Percentiles rank a stretch among this genome's conserved stretches.
Conservation (phyloP, 2,797 vertebrate species). For the Clarias laeviceps region DNA sequence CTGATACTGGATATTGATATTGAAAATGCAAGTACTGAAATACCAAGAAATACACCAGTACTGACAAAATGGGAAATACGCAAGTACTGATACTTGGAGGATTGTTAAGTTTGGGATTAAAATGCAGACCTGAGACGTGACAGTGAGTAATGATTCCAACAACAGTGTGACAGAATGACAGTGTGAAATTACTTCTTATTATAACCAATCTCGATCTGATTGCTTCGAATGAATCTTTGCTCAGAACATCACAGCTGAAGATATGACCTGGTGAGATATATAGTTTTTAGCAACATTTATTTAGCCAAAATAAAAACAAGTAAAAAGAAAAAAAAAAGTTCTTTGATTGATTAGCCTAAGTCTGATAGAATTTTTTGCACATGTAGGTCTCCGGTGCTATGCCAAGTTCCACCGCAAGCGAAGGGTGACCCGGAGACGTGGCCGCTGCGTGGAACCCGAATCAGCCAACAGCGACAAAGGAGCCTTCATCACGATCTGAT, state of each 20-base stretch:
- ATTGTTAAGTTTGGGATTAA: background rate
- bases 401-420: constrained; percentile 97
- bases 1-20: too few relatives aligned
- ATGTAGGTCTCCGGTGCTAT: constrained; percentile 89
- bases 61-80: too few relatives aligned
- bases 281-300: background rate
- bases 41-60: too few relatives aligned
- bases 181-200: background rate
- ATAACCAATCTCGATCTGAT: background rate
- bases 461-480: constrained; percentile 85
- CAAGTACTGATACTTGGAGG: background rate
- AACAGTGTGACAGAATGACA: background rate
- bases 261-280: background rate
- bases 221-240: background rate
- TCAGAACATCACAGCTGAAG: background rate
- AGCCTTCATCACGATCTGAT: constrained; percentile 89
- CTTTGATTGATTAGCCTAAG: background rate
- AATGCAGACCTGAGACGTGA: background rate
- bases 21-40: background rate
- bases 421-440: constrained; percentile 88
- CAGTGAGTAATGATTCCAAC: background rate
- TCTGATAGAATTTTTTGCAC: background rate
- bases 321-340: background rate
- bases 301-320: background rate
- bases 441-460: constrained; percentile 93